Evolutionary conservation across 2,888 invertebrate species (phyloP).

Genomic region (Adelognathus sp.): DNA sequence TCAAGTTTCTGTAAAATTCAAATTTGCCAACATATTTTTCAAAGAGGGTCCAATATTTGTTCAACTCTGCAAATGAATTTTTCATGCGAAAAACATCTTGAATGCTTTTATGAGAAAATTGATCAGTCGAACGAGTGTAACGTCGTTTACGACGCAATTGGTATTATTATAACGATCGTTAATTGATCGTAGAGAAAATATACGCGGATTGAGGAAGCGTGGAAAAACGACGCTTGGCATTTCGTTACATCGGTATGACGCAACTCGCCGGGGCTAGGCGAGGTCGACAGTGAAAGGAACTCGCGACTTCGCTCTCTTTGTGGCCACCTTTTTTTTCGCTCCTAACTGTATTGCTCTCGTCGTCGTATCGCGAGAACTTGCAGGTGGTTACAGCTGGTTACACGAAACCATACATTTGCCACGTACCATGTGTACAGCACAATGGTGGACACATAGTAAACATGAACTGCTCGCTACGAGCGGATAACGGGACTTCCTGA

Average conservation of each 20-base stretch:
- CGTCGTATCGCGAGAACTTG: constrained; percentile 31
- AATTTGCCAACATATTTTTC: too few relatives aligned
- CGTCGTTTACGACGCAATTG: constrained; percentile 15
- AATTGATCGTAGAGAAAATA: neutral
- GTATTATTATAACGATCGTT: neutral
- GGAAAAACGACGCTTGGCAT: constrained; percentile 56
- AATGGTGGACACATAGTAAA: neutral
- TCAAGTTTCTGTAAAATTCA: too few relatives aligned
- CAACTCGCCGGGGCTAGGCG: constrained; percentile 56
- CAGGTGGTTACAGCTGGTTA: constrained; percentile 45
- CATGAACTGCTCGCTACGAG: neutral
- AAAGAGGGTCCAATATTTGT: neutral
- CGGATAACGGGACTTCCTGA: constrained; percentile 15
- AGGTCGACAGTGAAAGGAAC: constrained; percentile 76
- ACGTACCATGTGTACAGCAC: neutral
- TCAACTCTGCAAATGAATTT: neutral
- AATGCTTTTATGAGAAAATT: neutral
- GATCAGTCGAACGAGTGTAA: neutral
- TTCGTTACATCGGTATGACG: constrained; percentile 49
- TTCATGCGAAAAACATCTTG: neutral
- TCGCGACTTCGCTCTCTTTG: constrained; percentile 8
- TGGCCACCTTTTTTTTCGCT: constrained; percentile 40
- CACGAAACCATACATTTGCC: neutral
- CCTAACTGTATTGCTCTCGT: constrained; percentile 49
- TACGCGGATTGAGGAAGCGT: neutral